phyloP scores from a whole-genome alignment of 2,113 vertebrate genomes.

The Carassius gibelio region DNA sequence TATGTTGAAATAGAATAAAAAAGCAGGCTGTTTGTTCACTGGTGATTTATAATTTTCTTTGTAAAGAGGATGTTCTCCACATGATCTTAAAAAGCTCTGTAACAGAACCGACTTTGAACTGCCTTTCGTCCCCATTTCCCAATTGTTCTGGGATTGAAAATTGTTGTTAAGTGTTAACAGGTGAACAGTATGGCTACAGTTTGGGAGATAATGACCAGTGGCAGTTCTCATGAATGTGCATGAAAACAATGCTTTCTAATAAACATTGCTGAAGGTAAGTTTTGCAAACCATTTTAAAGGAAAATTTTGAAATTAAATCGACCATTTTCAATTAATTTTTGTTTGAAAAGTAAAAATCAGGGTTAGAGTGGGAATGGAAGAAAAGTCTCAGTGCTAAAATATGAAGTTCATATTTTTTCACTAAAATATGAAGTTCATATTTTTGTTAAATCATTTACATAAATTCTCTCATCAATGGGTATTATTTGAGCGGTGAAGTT shows the following conservation, averaged over 20 bases:
- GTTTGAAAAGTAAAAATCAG: background rate
- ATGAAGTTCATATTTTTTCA: background rate
- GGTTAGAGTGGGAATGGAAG: background rate
- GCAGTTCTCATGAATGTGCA: background rate
- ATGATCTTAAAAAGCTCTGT: conserved; percentile 2
- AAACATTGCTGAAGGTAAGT: background rate
- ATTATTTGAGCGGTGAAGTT: too few relatives aligned
- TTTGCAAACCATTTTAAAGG: too few relatives aligned
- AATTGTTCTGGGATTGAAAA: background rate
- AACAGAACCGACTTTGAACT: background rate
- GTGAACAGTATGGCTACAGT: background rate
- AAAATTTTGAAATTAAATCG: too few relatives aligned
- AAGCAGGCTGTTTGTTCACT: background rate
- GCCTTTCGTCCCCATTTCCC: background rate
- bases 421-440: background rate
- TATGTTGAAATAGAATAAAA: background rate
- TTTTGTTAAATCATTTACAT: background rate
- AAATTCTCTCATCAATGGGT: too few relatives aligned
- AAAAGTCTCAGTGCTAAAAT: background rate
- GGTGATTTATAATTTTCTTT: background rate
- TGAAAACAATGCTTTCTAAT: background rate
- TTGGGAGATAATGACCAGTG: background rate
- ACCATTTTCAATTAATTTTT: background rate
- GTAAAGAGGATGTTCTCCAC: background rate
- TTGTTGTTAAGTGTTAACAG: background rate